Evolutionary conservation across 2,888 invertebrate species (phyloP).

Genomic region (Lottia scabra): DNA sequence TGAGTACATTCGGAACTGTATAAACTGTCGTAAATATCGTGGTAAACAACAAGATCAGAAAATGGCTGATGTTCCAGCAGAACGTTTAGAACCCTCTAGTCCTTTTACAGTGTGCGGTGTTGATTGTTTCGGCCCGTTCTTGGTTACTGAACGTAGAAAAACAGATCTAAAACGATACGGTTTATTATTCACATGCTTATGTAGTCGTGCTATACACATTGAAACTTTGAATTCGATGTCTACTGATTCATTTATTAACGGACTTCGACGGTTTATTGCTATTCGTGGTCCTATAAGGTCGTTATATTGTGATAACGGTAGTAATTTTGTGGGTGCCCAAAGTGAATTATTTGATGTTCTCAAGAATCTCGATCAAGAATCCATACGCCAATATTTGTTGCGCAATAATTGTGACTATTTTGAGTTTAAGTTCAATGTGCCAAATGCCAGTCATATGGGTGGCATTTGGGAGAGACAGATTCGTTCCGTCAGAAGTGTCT

Average conservation of each 20-base stretch:
- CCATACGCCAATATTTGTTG: slow-evolving; percentile 17
- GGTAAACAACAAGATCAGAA: slow-evolving; percentile 14
- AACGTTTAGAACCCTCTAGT: slow-evolving; percentile 43
- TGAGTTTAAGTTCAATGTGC: slow-evolving; percentile 38
- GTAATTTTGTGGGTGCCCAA: slow-evolving; percentile 36
- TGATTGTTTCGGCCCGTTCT: slow-evolving; percentile 29
- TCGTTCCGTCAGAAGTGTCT: slow-evolving; percentile 33
- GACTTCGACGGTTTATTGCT: background rate
- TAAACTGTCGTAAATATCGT: slow-evolving; percentile 46
- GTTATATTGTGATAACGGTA: slow-evolving; percentile 32
- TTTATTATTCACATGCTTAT: slow-evolving; percentile 55
- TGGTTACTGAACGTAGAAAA: slow-evolving; percentile 45
- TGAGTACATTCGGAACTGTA: slow-evolving; percentile 43
- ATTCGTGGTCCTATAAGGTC: slow-evolving; percentile 32
- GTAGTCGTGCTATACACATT: slow-evolving; percentile 54
- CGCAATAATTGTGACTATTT: slow-evolving; percentile 23
- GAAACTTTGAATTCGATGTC: slow-evolving; percentile 39
- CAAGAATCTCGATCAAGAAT: slow-evolving; percentile 19
- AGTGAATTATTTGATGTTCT: background rate
- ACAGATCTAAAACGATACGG: slow-evolving; percentile 52
- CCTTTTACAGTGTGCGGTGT: slow-evolving; percentile 59
- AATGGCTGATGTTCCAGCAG: slow-evolving; percentile 60
- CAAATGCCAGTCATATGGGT: slow-evolving; percentile 42
- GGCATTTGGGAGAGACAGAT: slow-evolving; percentile 50
- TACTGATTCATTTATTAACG: slow-evolving; percentile 40